Conservation (phyloP, 1,140 invertebrate genomes). For the Cotesia glomerata region DNA sequence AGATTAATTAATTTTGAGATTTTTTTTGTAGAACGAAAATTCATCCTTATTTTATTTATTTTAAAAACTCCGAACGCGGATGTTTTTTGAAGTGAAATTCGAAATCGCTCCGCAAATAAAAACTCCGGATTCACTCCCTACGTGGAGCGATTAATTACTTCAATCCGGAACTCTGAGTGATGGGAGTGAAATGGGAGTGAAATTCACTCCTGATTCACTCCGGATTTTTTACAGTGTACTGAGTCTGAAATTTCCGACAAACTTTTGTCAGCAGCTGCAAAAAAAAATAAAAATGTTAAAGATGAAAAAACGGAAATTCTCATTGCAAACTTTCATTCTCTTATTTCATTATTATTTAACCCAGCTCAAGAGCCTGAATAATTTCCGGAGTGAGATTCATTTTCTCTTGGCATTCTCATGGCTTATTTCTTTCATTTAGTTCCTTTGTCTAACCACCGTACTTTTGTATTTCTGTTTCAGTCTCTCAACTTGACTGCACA, state of each 20-base stretch:
- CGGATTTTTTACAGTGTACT: too few species aligned
- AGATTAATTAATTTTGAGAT: too few species aligned
- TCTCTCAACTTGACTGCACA: not conserved
- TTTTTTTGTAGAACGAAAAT: too few species aligned
- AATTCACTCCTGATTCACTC: too few species aligned
- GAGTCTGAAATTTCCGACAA: not conserved
- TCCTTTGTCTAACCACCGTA: not conserved
- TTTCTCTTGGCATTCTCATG: constrained; percentile 26
- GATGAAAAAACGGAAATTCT: not conserved
- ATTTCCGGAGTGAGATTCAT: constrained; percentile 28
- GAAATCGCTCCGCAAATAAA: too few species aligned
- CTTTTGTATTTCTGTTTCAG: not conserved
- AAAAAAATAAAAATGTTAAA: not conserved
- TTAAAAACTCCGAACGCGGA: too few species aligned
- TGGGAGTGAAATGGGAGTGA: too few species aligned
- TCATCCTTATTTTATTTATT: too few species aligned
- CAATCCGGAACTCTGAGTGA: too few species aligned
- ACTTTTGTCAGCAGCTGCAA: not conserved
- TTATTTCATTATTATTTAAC: not conserved
- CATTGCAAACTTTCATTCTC: not conserved
- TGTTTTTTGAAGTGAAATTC: too few species aligned
- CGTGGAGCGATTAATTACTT: too few species aligned
- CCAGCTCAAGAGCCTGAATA: constrained; percentile 11
- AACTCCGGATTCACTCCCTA: too few species aligned
- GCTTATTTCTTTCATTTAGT: not conserved